Base-by-base conservation (phyloP, 2,888 invertebrate genomes). In the Agrochola lota region DNA sequence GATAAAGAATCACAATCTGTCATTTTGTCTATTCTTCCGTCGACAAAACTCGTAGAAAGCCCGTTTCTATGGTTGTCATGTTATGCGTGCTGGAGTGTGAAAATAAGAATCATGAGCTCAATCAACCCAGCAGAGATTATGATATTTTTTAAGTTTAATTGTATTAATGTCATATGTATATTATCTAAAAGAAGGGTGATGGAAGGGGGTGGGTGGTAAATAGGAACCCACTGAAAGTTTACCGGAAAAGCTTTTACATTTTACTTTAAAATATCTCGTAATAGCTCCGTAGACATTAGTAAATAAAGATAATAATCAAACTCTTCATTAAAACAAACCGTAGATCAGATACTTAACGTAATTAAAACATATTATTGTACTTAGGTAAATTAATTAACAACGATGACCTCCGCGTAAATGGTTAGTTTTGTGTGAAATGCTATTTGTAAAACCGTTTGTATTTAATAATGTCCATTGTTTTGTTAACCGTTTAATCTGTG, bases 351-450 rank as follows among this genome's bases (percentile, higher is more conserved):
- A 46, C 46, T 15, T 46, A 26, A 17, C 30, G 17, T 55, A 75
- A 69, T 30, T 67, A 40, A 70, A 57, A 30, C n/a, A n/a, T 7
- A 23, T 26, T 57, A 35, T 17, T 30, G 12, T 46, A 43, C 3
- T 11, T 30, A 40, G 0, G n/a, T 59, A 59, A 70, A 71, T 49
- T 43, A 60, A 60, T 52, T 71, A 60, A 30, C 20, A 23, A 20
- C n/a, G 2, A 43, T 55, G 60, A 77, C 81, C 60, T 62, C 9
- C 52, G 17, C 49, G 30, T 20, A n/a, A 40, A 77, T 26, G 15
- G 23, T 6, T 57, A 67, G 23, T 57, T 49, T 68, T 70, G 55
- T 80, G 57, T 80, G 26, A 60, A 76, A 52, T 72, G n/a, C 30
- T 30, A 67, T 43, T 78, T 64, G 52, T 63, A n/a, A 78, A 43